A percentile compares a stretch with the other conserved stretches of the same genome.
These are phyloP conservation scores for Propsilocerus akamusi DNA, from an alignment of 1,140 invertebrate genomes.

Conservation along the genomic window DNA sequence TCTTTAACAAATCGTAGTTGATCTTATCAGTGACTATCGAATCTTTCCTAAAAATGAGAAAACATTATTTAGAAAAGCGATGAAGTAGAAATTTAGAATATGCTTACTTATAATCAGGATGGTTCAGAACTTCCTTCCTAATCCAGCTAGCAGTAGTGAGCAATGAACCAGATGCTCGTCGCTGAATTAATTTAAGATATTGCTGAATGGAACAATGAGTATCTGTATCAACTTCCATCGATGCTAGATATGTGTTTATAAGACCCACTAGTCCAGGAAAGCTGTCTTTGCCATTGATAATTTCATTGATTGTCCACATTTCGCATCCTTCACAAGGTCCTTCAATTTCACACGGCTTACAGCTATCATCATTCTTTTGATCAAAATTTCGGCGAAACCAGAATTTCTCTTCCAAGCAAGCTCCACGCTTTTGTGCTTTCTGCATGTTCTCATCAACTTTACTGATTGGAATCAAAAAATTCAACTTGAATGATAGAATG, in stretches of 20 bases:
- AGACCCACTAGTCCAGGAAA: conserved; percentile 93
- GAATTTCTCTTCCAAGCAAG: conserved; percentile 64
- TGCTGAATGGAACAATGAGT: conserved; percentile 93
- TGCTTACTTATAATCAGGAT: conserved; percentile 73
- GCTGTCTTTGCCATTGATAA: conserved; percentile 92
- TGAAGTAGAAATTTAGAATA: neutral
- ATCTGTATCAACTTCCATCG: conserved; percentile 90
- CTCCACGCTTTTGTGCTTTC: conserved; percentile 78
- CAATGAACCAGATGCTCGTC: conserved; percentile 69
- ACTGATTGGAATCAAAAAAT: conserved; percentile 94
- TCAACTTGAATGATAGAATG: conserved; percentile 89
- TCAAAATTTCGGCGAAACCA: conserved; percentile 74
- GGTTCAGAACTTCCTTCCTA: conserved; percentile 69
- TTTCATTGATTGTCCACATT: conserved; percentile 83
- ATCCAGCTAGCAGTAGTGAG: conserved; percentile 85
- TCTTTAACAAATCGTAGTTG: conserved; percentile 82
- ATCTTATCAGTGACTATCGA: conserved; percentile 76
- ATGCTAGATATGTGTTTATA: conserved; percentile 80
- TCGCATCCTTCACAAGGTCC: conserved; percentile 36
- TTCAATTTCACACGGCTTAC: conserved; percentile 12
- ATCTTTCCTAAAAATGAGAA: conserved; percentile 46
- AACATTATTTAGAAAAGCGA: neutral
- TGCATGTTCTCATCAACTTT: conserved; percentile 99
- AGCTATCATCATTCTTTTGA: conserved; percentile 14
- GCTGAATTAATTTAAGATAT: conserved; percentile 88